Base-by-base conservation (phyloP, 2,113 vertebrate species). In the Hippocampus mohnikei region DNA sequence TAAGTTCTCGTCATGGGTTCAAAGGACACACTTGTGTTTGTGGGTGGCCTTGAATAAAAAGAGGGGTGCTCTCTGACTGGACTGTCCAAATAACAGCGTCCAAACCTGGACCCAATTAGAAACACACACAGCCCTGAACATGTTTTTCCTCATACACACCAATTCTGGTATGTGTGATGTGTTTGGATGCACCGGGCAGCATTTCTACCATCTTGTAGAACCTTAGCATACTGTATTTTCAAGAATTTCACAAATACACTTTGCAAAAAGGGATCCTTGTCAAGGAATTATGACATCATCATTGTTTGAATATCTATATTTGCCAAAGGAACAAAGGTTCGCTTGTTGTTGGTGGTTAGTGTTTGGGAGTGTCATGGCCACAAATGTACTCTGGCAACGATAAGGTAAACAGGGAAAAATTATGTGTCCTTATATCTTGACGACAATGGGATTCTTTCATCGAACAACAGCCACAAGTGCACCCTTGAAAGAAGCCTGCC, bases 101-200 rank as follows among this genome's bases (percentile, higher is more conserved):
- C 69, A 62, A 81, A 72, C 71, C 67, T 56, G 67, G 77, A 85
- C 82, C 81, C 81, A 85, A 87, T 85, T 89, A 90, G 82, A 83
- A 85, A 77, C 78, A 76, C 78, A 56, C 20, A 15, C 52, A 81
- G 81, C 87, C 72, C 66, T 60, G 70, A n/a, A 69, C 73, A 5
- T 27, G 52, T 64, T 66, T 42, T 40, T 67, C 15, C 23, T 29
- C 61, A 46, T 18, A 55, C 29, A 11, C 13, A 37, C 46, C 16
- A 20, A 7, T 52, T 52, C 50, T 53, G 20, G 21, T 23, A n/a
- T 53, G 21, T 9, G 52, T 10, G 3, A n/a, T 8, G n/a, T n/a
- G 21, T 53, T 5, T 5, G 21, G 21, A 21, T 3, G 20, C 52
- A 53, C 52, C n/a, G 8, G 20, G 50, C 20, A 53, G 7, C 52